These are phyloP conservation scores for Siniperca obscura DNA, from an alignment of 2,797 vertebrate species.

Conservation along the genomic window DNA sequence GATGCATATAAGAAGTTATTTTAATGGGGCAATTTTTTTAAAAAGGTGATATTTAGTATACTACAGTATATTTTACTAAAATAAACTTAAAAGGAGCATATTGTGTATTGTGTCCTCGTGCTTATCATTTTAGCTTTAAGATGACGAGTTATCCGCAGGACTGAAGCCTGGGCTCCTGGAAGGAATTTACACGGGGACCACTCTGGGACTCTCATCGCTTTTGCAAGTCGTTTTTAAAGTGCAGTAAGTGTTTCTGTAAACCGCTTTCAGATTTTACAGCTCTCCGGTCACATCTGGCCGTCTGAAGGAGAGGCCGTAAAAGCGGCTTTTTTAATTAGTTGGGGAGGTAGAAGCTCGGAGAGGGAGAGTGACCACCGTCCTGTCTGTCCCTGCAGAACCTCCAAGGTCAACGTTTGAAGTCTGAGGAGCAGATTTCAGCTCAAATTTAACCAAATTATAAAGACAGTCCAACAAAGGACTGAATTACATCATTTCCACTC, in stretches of 20 bases:
- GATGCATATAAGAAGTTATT: conserved; percentile 2
- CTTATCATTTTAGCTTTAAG: neutral
- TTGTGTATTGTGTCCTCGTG: neutral
- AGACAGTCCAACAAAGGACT: neutral
- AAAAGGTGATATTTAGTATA: conserved; percentile 2
- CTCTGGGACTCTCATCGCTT: conserved; percentile 20
- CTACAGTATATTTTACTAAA: conserved; percentile 45
- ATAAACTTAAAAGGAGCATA: conserved; percentile 25
- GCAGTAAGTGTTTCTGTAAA: conserved; percentile 73
- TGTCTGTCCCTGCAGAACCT: conserved; percentile 23
- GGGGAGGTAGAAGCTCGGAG: conserved; percentile 46
- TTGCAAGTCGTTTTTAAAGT: conserved; percentile 24
- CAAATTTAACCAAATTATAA: neutral
- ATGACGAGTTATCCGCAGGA: conserved; percentile 20
- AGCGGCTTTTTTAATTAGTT: conserved; percentile 68
- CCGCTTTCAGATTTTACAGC: conserved; percentile 66
- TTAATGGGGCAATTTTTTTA: conserved; percentile 33
- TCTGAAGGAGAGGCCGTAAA: conserved; percentile 71
- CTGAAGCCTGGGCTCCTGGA: neutral
- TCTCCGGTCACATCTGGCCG: conserved; percentile 72
- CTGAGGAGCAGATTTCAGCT: neutral
- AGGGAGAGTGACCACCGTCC: conserved; percentile 45
- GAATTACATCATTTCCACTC: neutral
- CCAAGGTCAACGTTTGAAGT: conserved; percentile 60
- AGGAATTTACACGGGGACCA: conserved; percentile 25